Conservation (phyloP, 2,113 vertebrate species). For the Spermophilus dauricus region DNA sequence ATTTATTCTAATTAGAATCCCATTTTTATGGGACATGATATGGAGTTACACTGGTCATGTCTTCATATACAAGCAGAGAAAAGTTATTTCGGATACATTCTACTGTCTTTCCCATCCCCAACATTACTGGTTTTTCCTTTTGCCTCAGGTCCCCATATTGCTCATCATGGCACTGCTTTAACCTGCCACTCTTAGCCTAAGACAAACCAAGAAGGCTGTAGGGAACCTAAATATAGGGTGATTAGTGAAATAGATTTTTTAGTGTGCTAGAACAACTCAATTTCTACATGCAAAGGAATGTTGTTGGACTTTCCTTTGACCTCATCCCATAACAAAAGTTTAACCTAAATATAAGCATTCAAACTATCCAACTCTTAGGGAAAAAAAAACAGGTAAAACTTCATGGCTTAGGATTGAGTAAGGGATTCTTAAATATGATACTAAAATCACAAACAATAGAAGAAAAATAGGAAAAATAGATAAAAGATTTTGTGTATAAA, state of each 20-base stretch:
- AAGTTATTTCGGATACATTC: too few relatives aligned
- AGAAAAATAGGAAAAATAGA: not conserved
- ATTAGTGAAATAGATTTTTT: not conserved
- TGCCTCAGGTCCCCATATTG: not conserved
- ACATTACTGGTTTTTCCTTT: not conserved
- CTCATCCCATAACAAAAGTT: not conserved
- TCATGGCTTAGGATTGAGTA: not conserved
- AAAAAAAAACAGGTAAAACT: not conserved
- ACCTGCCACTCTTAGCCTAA: not conserved
- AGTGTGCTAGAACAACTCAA: not conserved
- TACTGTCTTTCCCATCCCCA: too few relatives aligned
- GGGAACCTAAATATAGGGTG: not conserved
- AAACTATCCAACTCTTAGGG: not conserved
- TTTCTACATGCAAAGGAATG: not conserved
- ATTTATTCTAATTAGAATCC: too few relatives aligned
- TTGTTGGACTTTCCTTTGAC: too few relatives aligned
- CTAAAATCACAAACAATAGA: not conserved
- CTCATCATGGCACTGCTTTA: not conserved
- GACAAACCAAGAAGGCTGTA: not conserved
- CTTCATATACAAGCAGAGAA: too few relatives aligned
- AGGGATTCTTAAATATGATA: not conserved
- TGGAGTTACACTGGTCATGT: too few relatives aligned
- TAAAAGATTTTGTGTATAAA: not conserved
- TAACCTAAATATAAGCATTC: not conserved
- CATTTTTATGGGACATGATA: too few relatives aligned